Conservation (phyloP, 2,888 invertebrate species). For the Xanthostigma xanthostigma region DNA sequence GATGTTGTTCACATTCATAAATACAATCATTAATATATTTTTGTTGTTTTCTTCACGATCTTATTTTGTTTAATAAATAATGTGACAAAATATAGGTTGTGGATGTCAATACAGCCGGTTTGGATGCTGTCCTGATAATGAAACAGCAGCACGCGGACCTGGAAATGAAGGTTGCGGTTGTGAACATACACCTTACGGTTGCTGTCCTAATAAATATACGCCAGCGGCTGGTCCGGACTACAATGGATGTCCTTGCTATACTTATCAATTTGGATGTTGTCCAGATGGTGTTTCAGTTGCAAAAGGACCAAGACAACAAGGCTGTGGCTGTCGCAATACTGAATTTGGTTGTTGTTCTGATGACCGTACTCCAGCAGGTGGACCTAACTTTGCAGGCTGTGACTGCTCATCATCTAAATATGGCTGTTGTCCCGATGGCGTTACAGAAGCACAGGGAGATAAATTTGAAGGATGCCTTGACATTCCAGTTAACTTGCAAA, state of each 20-base stretch:
- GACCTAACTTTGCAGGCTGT: constrained; percentile 65
- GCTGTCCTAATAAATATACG: constrained; percentile 69
- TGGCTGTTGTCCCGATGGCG: constrained; percentile 80
- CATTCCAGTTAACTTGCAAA: constrained; percentile 50
- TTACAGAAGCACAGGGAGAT: constrained; percentile 59
- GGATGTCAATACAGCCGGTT: constrained; percentile 61
- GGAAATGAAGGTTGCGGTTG: constrained; percentile 73
- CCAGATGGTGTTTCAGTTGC: constrained; percentile 66
- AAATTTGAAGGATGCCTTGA: constrained; percentile 74
- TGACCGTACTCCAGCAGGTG: constrained; percentile 61
- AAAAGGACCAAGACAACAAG: constrained; percentile 53
- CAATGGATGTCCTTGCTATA: constrained; percentile 71
- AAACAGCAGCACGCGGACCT: constrained; percentile 63
- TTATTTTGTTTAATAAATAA: not conserved
- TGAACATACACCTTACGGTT: constrained; percentile 55
- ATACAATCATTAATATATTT: not conserved
- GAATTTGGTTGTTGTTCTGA: constrained; percentile 77
- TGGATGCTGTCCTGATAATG: constrained; percentile 78
- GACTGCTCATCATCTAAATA: constrained; percentile 60
- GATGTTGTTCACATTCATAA: not conserved
- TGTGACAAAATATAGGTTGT: constrained; percentile 38
- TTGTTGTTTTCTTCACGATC: not conserved
- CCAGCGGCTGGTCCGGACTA: constrained; percentile 62
- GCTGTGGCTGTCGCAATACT: constrained; percentile 61
- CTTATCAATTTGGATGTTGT: constrained; percentile 84